phyloP scores from a whole-genome alignment of 1,140 invertebrate species.

The Cotesia vestalis region DNA sequence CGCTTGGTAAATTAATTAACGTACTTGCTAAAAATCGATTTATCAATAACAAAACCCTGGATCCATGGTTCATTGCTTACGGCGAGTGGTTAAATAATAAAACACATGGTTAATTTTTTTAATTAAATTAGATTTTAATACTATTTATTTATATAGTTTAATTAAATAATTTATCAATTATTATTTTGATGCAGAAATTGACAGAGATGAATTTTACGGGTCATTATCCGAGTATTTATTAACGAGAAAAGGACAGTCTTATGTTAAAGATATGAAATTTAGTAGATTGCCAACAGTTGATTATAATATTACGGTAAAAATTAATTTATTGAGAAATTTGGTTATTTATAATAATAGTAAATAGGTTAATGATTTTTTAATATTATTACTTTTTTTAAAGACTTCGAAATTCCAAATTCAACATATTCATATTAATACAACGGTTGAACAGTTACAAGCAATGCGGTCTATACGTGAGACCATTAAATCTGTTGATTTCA shows the following conservation, averaged over 20 bases:
- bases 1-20: conserved; percentile 48
- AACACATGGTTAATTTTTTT: conserved; percentile 42
- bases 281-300: conserved; percentile 53
- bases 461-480: conserved; percentile 57
- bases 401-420: conserved; percentile 59
- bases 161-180: background rate
- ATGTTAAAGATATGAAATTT: conserved; percentile 63
- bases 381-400: conserved; percentile 43
- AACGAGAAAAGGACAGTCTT: conserved; percentile 56
- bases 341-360: background rate
- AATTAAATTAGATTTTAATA: too few species aligned
- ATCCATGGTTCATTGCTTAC: conserved; percentile 59
- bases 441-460: conserved; percentile 53
- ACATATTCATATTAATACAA: conserved; percentile 57
- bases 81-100: conserved; percentile 51
- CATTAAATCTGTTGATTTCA: conserved; percentile 51
- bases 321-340: conserved; percentile 1
- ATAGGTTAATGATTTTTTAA: background rate
- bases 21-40: conserved; percentile 54
- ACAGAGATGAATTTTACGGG: conserved; percentile 57
- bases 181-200: conserved; percentile 43
- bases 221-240: conserved; percentile 60
- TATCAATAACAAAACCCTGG: conserved; percentile 58
- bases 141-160: background rate
- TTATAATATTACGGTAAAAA: conserved; percentile 62